Conservation (phyloP, 1,140 invertebrate genomes). For the Theocolax elegans region DNA sequence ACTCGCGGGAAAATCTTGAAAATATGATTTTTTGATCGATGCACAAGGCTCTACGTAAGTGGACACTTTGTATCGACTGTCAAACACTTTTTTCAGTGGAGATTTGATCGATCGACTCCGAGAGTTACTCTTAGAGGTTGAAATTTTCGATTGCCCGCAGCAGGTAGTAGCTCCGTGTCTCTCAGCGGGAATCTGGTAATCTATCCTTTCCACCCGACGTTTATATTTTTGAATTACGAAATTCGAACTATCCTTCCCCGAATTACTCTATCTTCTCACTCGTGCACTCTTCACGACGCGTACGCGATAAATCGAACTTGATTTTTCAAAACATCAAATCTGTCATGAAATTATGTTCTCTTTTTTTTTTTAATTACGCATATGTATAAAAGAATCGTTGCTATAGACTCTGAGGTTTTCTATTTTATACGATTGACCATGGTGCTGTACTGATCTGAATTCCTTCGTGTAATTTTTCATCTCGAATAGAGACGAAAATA, state of each 20-base stretch:
- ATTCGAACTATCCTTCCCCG: neutral
- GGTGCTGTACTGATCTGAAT: neutral
- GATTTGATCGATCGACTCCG: constrained; percentile 29
- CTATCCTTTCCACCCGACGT: neutral
- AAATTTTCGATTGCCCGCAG: constrained; percentile 33
- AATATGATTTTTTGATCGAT: constrained; percentile 28
- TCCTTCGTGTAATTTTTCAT: constrained; percentile 18
- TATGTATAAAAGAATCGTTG: neutral
- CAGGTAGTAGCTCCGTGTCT: constrained; percentile 16
- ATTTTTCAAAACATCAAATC: too few species aligned
- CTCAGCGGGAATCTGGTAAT: constrained; percentile 15
- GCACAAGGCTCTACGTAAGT: constrained; percentile 28
- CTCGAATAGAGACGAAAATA: neutral
- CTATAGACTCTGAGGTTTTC: neutral
- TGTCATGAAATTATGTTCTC: neutral
- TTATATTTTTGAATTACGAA: constrained; percentile 32
- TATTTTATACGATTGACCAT: neutral
- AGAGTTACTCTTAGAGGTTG: neutral
- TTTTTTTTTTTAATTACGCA: neutral
- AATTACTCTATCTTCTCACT: neutral
- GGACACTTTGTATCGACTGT: constrained; percentile 40
- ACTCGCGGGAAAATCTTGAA: neutral
- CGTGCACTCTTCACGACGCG: too few species aligned
- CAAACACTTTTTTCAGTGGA: constrained; percentile 31
- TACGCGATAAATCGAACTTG: neutral